Percentiles rank a stretch among this genome's conserved stretches.
Conservation (phyloP, 1,140 invertebrate genomes). For the Cherax destructor region DNA sequence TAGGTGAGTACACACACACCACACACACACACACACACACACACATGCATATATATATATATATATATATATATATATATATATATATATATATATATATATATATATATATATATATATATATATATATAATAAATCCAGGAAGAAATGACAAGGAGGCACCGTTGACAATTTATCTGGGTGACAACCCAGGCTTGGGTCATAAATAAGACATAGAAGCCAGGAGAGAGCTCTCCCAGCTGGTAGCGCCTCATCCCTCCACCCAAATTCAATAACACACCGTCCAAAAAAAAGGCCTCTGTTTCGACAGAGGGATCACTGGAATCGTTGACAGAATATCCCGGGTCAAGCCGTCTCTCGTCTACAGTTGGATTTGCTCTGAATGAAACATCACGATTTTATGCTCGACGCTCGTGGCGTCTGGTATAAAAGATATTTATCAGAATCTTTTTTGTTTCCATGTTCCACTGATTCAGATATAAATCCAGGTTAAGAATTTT, state of each 20-base stretch:
- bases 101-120: no score
- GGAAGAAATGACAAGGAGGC: no score
- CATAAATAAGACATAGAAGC: slow-evolving; percentile 21
- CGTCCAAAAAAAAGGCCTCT: slow-evolving; percentile 19
- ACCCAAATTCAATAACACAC: slow-evolving; percentile 22
- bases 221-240: neutral
- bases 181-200: neutral
- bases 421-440: neutral
- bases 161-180: neutral
- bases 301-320: slow-evolving; percentile 28
- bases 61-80: no score
- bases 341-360: neutral
- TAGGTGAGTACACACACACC: no score
- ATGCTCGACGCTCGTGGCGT: neutral
- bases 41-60: no score
- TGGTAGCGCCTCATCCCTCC: neutral
- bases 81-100: no score
- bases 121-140: no score
- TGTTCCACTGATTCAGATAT: neutral
- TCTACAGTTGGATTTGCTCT: slow-evolving; percentile 8
- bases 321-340: slow-evolving; percentile 38
- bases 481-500: neutral
- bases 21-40: no score
- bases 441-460: neutral
- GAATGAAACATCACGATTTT: slow-evolving; percentile 45